phyloP scores from a whole-genome alignment of 2,888 invertebrate genomes.

The Proisotoma minuta region DNA sequence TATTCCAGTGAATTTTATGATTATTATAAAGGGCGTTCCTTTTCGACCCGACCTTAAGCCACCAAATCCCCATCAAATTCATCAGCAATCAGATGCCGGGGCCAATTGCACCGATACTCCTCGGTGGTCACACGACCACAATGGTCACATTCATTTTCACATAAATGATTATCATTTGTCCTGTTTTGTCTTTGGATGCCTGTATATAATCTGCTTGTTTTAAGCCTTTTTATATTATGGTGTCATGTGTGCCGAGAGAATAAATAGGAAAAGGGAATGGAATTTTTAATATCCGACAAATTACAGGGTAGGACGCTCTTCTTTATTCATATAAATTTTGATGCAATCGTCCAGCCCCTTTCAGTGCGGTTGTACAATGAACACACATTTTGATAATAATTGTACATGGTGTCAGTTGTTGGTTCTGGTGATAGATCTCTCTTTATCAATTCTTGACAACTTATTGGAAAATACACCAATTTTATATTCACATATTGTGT shows the following conservation, averaged over 20 bases:
- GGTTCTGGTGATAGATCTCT: slow-evolving; percentile 1
- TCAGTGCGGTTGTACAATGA: neutral
- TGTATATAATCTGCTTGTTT: neutral
- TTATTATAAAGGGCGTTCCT: slow-evolving; percentile 20
- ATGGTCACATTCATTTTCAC: neutral
- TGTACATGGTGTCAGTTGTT: neutral
- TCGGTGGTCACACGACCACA: neutral
- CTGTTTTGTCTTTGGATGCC: neutral
- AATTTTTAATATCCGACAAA: slow-evolving; percentile 9
- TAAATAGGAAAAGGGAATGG: slow-evolving; percentile 1
- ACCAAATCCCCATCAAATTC: neutral
- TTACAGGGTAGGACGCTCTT: slow-evolving; percentile 1
- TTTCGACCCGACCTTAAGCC: neutral
- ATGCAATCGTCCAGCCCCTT: neutral
- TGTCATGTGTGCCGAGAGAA: neutral
- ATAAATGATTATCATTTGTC: neutral
- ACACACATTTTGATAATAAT: neutral
- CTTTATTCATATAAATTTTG: neutral
- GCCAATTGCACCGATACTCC: neutral
- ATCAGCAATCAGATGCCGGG: neutral
- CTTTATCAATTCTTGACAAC: neutral
- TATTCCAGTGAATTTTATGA: neutral
- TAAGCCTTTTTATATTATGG: neutral
- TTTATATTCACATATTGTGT: neutral
- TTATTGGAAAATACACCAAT: neutral